These are phyloP conservation scores for Apocrypta bakeri DNA, from an alignment of 1,140 invertebrate genomes.

Conservation along the genomic window DNA sequence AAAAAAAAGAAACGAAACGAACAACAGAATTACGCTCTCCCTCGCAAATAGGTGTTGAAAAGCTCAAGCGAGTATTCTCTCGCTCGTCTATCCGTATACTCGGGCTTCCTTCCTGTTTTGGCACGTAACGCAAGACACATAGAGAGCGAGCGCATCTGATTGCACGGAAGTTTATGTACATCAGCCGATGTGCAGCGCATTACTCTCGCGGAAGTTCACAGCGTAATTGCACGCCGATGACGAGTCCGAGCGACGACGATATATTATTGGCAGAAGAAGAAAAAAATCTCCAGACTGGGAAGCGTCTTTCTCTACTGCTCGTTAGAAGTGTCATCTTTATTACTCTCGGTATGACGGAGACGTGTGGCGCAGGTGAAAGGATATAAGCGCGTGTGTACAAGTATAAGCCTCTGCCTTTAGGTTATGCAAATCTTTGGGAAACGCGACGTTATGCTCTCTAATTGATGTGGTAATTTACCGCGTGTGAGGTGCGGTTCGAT, in stretches of 20 bases:
- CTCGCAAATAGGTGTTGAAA: not conserved
- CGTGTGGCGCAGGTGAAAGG: not conserved
- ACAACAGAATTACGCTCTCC: not conserved
- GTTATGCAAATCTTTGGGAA: not conserved
- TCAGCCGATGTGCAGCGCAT: not conserved
- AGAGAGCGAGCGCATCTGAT: conserved; percentile 22
- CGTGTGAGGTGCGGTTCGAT: not conserved
- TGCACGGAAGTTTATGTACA: conserved; percentile 12
- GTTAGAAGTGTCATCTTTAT: not conserved
- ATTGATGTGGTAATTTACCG: too few relatives aligned
- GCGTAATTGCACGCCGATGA: not conserved
- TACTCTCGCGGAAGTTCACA: too few relatives aligned
- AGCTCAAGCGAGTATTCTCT: not conserved
- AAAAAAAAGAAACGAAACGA: too few relatives aligned
- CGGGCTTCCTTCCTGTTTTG: not conserved
- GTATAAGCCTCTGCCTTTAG: not conserved
- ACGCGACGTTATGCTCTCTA: not conserved
- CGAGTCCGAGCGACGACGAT: not conserved
- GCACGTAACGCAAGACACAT: not conserved
- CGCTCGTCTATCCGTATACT: too few relatives aligned
- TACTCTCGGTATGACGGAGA: not conserved
- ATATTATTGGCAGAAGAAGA: too few relatives aligned
- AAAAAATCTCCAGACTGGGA: not conserved
- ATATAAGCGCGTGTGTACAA: too few relatives aligned
- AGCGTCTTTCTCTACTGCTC: not conserved